Evolutionary conservation across 2,113 vertebrate genomes (phyloP).

Genomic region (Myotis lucifugus): DNA sequence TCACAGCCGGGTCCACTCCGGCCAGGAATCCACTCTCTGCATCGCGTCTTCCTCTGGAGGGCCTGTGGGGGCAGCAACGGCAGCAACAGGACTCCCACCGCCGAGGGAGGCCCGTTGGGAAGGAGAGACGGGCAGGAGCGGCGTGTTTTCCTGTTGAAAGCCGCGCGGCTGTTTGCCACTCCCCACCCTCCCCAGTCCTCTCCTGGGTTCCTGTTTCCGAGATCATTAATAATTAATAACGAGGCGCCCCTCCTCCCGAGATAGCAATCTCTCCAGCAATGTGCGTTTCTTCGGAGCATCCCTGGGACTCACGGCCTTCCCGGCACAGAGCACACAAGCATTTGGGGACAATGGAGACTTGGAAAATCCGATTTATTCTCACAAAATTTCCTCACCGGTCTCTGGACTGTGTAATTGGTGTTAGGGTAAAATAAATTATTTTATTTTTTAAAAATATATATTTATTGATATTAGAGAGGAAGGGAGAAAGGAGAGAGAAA

Average conservation of each 20-base stretch:
- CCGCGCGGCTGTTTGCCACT: accelerated
- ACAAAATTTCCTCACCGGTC: background rate
- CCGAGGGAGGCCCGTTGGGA: background rate
- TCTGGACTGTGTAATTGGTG: background rate
- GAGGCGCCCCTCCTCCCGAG: background rate
- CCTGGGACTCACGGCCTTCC: accelerated
- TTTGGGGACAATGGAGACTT: accelerated
- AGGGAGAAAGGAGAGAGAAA: too few species aligned
- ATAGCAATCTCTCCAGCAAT: accelerated
- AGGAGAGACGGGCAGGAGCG: background rate
- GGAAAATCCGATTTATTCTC: background rate
- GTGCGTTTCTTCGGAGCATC: background rate
- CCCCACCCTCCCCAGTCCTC: background rate
- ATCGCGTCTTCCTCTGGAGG: accelerated
- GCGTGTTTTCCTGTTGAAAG: background rate
- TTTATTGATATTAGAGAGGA: background rate
- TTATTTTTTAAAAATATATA: too few species aligned
- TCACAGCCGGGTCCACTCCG: background rate
- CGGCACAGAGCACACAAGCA: accelerated
- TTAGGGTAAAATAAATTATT: background rate
- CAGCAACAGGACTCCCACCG: background rate
- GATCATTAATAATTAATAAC: background rate
- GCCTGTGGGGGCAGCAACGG: background rate
- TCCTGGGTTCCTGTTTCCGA: accelerated
- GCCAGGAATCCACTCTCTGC: background rate